Evolutionary conservation across 2,797 vertebrate species (phyloP).

Genomic region (Thalassophryne amazonica): DNA sequence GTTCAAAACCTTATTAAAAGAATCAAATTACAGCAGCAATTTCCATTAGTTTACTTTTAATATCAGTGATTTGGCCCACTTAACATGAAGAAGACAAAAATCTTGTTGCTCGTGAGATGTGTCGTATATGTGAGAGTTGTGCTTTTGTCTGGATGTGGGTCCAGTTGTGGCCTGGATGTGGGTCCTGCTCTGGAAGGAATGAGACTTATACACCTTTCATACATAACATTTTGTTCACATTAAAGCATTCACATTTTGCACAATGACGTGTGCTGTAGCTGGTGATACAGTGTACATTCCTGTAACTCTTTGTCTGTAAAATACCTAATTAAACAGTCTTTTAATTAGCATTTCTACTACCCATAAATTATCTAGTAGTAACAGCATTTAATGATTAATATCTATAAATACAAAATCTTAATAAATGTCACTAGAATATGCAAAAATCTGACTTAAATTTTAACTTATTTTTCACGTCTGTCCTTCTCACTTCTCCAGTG

Average conservation of each 20-base stretch:
- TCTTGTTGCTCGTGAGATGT: too few species aligned
- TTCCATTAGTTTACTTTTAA: too few species aligned
- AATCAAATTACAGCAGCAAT: too few species aligned
- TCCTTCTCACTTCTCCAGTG: constrained; percentile 9
- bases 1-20: too few species aligned
- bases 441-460: constrained; percentile 16
- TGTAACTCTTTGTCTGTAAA: background rate
- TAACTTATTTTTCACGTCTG: constrained; percentile 9
- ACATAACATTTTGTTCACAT: background rate
- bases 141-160: too few species aligned
- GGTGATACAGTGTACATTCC: background rate
- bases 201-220: too few species aligned
- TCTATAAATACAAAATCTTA: background rate
- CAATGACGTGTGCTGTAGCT: background rate
- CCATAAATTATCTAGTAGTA: background rate
- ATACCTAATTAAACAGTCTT: too few species aligned
- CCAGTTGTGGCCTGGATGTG: too few species aligned
- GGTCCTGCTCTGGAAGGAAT: background rate
- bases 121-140: too few species aligned
- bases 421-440: constrained; percentile 1
- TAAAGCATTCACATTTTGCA: constrained; percentile 5
- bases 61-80: too few species aligned
- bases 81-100: too few species aligned
- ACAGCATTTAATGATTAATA: constrained; percentile 8
- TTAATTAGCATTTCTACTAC: constrained; percentile 5